Evolutionary conservation across 2,113 vertebrate genomes (phyloP), one percentile per base, ranked within the genome.

Genomic region (Pitta sordida): DNA sequence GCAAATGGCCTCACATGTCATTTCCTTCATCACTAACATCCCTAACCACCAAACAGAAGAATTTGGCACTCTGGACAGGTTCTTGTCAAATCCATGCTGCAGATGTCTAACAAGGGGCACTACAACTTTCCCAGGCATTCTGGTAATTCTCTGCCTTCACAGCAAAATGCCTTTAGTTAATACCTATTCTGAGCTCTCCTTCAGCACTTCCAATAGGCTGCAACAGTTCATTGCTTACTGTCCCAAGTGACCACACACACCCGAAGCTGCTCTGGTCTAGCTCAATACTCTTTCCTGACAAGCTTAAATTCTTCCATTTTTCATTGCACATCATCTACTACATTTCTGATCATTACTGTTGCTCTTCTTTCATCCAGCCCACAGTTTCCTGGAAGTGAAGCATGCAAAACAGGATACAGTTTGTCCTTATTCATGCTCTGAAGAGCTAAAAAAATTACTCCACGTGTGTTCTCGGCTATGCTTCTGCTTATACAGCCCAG

Each of bases 381-480:
- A 48, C 20, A 32, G 39, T 49, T 69, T 80, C 22, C 81, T 43
- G 44, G 13, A 77, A 91, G 52, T 21, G 41, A 63, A 59, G 19
- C 13, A 56, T 20, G 27, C n/a, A 86, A 60, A 92, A 34, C 0
- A 5, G 46, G 51, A 67, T 15, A 36, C 5, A 27, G 7, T 60
- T 70, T 49, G 32, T 75, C 51, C 59, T 77, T 59, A 67, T 1
- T 43, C 5, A 2, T 37, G 34, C 34, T 70, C 8, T 53, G 34
- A 86, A 88, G 58, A 88, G 29, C 37, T 77, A 65, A 95, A 81
- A n/a, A 92, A 53, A 62, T 39, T 52, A 32, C 37, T 62, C 34
- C 27, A 26, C 10, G 6, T 1, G 1, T 34, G 8, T 56, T 63
- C 43, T 29, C 59, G 52, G 37, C 29, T 67, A 17, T 2, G 0